Conservation (phyloP, 2,797 vertebrate genomes). For the Ataeniobius toweri region DNA sequence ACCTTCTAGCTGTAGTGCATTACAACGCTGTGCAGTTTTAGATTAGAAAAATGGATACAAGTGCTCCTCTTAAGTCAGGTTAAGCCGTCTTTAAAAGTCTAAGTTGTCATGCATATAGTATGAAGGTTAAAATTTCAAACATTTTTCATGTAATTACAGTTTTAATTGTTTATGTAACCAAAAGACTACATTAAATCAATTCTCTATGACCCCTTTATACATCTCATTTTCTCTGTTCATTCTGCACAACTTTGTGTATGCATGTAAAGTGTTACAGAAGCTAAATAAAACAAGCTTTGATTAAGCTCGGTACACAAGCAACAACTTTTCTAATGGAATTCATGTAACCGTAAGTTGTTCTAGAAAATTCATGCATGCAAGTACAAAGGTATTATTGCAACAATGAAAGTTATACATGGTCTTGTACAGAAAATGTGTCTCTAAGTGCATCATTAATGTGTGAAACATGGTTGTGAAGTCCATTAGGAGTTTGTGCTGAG, state of each 20-base stretch:
- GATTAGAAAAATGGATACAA: slow-evolving; percentile 2
- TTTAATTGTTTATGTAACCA: neutral
- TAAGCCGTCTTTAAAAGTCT: neutral
- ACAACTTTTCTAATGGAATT: slow-evolving; percentile 33
- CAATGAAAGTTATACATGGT: slow-evolving; percentile 61
- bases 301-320: slow-evolving; percentile 23
- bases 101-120: neutral
- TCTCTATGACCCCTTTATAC: neutral
- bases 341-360: slow-evolving; percentile 48
- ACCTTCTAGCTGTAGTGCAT: slow-evolving; percentile 19
- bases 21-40: neutral
- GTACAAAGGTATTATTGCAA: slow-evolving; percentile 31
- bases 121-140: neutral
- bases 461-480: slow-evolving; percentile 54
- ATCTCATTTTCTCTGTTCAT: neutral
- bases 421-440: slow-evolving; percentile 42
- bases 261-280: slow-evolving; percentile 31
- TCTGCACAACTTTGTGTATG: slow-evolving; percentile 28
- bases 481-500: slow-evolving; percentile 49
- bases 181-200: neutral
- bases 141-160: neutral
- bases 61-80: neutral
- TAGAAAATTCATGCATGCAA: slow-evolving; percentile 29
- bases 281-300: slow-evolving; percentile 35
- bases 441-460: slow-evolving; percentile 69